phyloP scores from a whole-genome alignment of 2,888 invertebrate genomes.

The Temnothorax unifasciatus region DNA sequence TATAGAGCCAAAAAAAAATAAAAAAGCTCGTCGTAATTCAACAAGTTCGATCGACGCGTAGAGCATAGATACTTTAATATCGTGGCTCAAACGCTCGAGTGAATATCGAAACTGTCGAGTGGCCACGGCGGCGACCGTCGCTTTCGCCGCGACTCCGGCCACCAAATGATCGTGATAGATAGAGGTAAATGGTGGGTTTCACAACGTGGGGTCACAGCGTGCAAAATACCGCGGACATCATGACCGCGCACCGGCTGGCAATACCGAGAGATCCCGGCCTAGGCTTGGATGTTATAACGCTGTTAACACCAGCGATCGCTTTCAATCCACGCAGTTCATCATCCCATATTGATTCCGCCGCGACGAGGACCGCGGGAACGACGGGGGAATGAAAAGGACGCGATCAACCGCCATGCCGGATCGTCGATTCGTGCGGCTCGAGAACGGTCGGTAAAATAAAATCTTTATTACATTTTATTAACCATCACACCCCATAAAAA shows the following conservation, averaged over 20 bases:
- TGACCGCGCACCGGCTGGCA: constrained; percentile 70
- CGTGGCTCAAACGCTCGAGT: constrained; percentile 51
- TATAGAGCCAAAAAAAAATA: background rate
- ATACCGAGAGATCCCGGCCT: constrained; percentile 73
- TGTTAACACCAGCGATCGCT: constrained; percentile 86
- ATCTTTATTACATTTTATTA: background rate
- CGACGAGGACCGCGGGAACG: constrained; percentile 29
- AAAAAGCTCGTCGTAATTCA: background rate
- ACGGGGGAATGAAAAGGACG: constrained; percentile 19
- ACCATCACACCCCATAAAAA: background rate
- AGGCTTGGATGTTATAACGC: constrained; percentile 81
- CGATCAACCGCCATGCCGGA: constrained; percentile 47
- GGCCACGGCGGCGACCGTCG: constrained; percentile 19
- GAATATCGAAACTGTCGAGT: constrained; percentile 63
- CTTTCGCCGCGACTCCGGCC: constrained; percentile 44
- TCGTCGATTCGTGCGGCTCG: constrained; percentile 57
- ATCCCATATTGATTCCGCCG: constrained; percentile 80
- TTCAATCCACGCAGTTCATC: constrained; percentile 86
- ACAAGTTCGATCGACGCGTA: background rate
- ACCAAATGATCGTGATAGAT: constrained; percentile 49
- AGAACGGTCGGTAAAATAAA: background rate
- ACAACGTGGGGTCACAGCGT: constrained; percentile 52
- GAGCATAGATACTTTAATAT: background rate
- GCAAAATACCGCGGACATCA: constrained; percentile 74
- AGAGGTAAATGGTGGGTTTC: constrained; percentile 57